Base-by-base conservation (phyloP, 2,888 invertebrate genomes). In the Acrocyrtus sp. region DNA sequence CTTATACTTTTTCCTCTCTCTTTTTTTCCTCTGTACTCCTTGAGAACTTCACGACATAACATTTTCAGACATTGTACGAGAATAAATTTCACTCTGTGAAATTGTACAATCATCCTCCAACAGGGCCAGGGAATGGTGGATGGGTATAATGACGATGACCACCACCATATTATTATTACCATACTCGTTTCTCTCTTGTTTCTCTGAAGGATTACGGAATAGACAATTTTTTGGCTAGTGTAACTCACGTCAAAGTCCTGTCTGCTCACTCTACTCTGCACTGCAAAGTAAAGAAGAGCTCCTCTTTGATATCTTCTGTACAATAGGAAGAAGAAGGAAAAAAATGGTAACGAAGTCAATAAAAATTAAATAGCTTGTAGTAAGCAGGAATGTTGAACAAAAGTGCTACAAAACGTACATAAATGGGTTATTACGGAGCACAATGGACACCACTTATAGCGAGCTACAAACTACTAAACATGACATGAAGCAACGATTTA, bases 281-380 rank as follows among this genome's bases (percentile, higher is more conserved):
- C 12, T 34, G 6, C 34, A 34, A 8, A 34, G 5, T 8, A 8
- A 5, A 34, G 34, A 34, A 34, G 34, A 34, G 34, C 34, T 34
- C 12, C n/a, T n/a, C n/a, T n/a, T n/a, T n/a, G n/a, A n/a, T n/a
- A n/a, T n/a, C n/a, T n/a, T n/a, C n/a, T n/a, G n/a, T n/a, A n/a
- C n/a, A n/a, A n/a, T n/a, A n/a, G n/a, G n/a, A n/a, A n/a, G n/a
- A n/a, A n/a, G n/a, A n/a, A n/a, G n/a, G n/a, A n/a, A 34, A 34
- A 48, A 65, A 65, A 65, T 34, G 54, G 65, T 65, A 56, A 54
- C 43, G 65, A 53, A 65, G 54, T 54, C 65, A 65, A 65, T 65
- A 65, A 65, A 65, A 26, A 65, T 47, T 19, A 6, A 27, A 21
- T 56, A 24, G 34, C 24, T 47, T 47, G 27, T n/a, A n/a, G n/a